These are phyloP conservation scores for Camelus bactrianus DNA, from an alignment of 2,113 vertebrate genomes.

Conservation along the genomic window DNA sequence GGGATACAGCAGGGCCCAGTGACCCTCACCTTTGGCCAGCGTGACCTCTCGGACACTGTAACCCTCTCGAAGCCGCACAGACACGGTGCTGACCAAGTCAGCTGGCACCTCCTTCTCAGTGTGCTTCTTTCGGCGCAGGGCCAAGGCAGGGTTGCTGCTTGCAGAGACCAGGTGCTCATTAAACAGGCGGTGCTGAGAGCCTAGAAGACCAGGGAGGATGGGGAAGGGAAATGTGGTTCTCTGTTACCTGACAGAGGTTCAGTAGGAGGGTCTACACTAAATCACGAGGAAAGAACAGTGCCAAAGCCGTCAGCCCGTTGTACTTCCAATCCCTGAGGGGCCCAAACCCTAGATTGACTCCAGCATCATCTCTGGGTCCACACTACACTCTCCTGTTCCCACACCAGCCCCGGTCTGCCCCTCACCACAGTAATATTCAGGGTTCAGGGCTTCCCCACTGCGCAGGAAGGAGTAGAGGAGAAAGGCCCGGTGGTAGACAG, in stretches of 20 bases:
- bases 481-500: constrained; percentile 97
- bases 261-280: background rate
- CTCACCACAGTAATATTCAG: constrained; percentile 96
- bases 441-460: constrained; percentile 95
- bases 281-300: background rate
- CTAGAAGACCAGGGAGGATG: constrained; percentile 80
- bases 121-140: constrained; percentile 97
- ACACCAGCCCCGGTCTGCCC: background rate
- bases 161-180: constrained; percentile 98
- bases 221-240: background rate
- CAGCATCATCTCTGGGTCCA: background rate
- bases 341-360: background rate
- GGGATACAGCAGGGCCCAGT: background rate
- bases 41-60: constrained; percentile 97
- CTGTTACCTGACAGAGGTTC: background rate
- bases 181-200: constrained; percentile 96
- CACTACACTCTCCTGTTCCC: background rate
- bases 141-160: constrained; percentile 96
- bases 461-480: constrained; percentile 97
- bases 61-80: constrained; percentile 96
- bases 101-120: constrained; percentile 97
- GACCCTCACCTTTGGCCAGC: constrained; percentile 93
- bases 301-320: background rate
- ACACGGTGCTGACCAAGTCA: constrained; percentile 95
- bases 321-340: fast-evolving